Evolutionary conservation across 2,888 invertebrate species (phyloP).

Genomic region (Podotricha telesiphe): DNA sequence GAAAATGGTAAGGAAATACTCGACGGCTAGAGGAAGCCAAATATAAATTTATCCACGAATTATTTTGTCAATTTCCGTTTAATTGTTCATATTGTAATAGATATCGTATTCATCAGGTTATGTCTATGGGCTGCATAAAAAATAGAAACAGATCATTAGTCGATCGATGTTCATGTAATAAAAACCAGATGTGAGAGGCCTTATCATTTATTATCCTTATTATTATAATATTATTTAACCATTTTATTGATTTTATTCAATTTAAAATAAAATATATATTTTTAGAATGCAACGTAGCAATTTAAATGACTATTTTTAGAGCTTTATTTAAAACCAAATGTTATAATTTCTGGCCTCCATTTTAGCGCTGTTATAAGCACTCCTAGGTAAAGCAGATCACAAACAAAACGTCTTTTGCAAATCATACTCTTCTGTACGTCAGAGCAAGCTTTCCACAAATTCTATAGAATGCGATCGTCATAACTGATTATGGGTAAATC

Average conservation of each 20-base stretch:
- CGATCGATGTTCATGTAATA: not conserved
- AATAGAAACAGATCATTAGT: not conserved
- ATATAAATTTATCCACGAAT: conserved; percentile 45
- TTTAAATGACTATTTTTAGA: too few relatives aligned
- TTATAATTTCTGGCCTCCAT: too few relatives aligned
- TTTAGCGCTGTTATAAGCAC: not conserved
- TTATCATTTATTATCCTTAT: too few relatives aligned
- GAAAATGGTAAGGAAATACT: conserved; percentile 63
- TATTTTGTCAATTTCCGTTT: conserved; percentile 34
- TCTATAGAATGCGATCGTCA: not conserved
- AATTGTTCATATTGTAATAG: conserved; percentile 26
- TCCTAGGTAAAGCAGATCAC: not conserved
- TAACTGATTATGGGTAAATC: not conserved
- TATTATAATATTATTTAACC: too few relatives aligned
- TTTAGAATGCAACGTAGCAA: not conserved
- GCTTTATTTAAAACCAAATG: too few relatives aligned
- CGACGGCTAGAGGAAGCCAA: conserved; percentile 53
- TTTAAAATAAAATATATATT: not conserved
- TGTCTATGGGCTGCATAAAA: not conserved
- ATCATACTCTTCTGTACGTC: not conserved
- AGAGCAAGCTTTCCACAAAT: not conserved
- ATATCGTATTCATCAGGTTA: conserved; percentile 23
- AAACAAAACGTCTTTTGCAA: not conserved
- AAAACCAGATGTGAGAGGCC: too few relatives aligned
- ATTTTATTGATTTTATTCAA: not conserved